phyloP scores from a whole-genome alignment of 2,113 vertebrate species.

The Gopherus flavomarginatus region DNA sequence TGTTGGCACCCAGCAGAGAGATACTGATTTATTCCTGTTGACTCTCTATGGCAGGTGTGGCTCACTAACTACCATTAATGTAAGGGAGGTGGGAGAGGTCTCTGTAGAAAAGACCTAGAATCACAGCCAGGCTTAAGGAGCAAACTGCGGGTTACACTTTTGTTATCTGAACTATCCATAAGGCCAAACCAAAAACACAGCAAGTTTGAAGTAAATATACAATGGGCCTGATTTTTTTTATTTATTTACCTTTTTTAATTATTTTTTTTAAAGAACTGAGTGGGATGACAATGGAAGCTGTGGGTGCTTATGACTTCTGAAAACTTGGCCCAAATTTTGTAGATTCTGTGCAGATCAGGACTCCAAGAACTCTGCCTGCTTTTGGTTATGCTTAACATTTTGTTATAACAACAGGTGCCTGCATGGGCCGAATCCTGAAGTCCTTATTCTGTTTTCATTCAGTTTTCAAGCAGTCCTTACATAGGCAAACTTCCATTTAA shows the following conservation, averaged over 20 bases:
- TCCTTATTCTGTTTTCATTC: background rate
- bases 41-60: background rate
- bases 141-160: background rate
- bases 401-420: background rate
- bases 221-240: background rate
- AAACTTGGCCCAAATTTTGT: background rate
- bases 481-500: background rate
- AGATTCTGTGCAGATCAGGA: background rate
- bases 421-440: background rate
- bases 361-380: background rate
- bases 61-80: background rate
- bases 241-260: no score
- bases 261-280: no score
- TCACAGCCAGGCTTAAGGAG: background rate
- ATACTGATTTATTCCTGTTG: background rate
- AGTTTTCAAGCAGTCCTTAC: background rate
- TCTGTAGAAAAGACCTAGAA: background rate
- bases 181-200: background rate
- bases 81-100: background rate
- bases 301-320: background rate
- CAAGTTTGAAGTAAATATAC: background rate
- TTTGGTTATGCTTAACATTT: background rate
- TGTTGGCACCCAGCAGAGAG: background rate
- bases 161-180: background rate
- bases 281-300: no score